Percentiles rank a stretch among this genome's conserved stretches.
Evolutionary conservation across 2,113 vertebrate genomes (phyloP).

Genomic region (Lasiurus cinereus): DNA sequence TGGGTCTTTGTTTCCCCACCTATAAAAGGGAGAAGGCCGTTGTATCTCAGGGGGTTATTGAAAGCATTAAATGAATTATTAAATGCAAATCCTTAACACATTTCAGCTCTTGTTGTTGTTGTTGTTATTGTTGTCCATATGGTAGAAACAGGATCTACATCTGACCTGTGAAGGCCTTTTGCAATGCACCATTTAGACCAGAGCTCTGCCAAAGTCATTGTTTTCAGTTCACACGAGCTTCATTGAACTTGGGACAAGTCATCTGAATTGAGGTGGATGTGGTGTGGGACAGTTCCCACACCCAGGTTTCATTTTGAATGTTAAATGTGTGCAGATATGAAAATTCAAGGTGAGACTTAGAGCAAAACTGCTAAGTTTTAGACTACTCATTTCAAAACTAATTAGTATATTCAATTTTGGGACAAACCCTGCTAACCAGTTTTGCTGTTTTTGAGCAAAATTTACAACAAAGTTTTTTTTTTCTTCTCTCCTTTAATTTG

Average conservation of each 20-base stretch:
- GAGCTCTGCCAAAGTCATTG: constrained; percentile 41
- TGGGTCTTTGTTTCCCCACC: not conserved
- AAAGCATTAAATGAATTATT: not conserved
- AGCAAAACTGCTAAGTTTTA: constrained; percentile 73
- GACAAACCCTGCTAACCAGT: constrained; percentile 71
- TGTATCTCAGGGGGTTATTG: not conserved
- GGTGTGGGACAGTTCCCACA: constrained; percentile 70
- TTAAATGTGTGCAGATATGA: constrained; percentile 76
- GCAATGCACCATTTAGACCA: constrained; percentile 42
- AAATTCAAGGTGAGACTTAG: constrained; percentile 75
- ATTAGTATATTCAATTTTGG: constrained; percentile 77
- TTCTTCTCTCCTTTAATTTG: constrained; percentile 58
- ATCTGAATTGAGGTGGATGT: constrained; percentile 78
- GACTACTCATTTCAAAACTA: constrained; percentile 77
- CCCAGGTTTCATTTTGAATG: constrained; percentile 79
- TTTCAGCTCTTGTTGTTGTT: not conserved
- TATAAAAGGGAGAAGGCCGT: constrained; percentile 15
- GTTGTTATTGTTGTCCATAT: not conserved
- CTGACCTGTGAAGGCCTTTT: not conserved
- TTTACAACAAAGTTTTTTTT: constrained; percentile 55
- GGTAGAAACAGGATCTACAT: constrained; percentile 31
- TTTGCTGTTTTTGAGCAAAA: constrained; percentile 70
- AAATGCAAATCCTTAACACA: not conserved
- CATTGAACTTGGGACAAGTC: constrained; percentile 75
- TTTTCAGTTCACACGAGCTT: constrained; percentile 76